Conservation (phyloP, 2,888 invertebrate genomes). For the Actias luna region DNA sequence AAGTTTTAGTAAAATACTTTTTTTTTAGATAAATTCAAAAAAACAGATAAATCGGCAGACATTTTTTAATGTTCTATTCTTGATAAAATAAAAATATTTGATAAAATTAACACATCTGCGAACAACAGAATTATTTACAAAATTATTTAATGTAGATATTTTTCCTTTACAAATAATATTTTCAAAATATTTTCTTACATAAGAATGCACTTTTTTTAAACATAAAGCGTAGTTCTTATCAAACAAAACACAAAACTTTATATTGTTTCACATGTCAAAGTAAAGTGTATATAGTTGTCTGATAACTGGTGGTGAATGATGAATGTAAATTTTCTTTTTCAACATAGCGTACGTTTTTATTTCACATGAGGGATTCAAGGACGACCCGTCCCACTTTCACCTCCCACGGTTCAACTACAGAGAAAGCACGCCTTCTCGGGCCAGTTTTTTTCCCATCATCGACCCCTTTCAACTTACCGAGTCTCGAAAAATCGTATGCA, state of each 20-base stretch:
- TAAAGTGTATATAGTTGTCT: not conserved
- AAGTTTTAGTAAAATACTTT: too few species aligned
- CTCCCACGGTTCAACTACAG: slow-evolving; percentile 58
- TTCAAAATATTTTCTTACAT: not conserved
- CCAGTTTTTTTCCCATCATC: slow-evolving; percentile 53
- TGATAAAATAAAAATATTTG: too few species aligned
- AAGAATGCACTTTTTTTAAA: not conserved
- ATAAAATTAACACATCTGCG: too few species aligned
- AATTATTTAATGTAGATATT: too few species aligned
- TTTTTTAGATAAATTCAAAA: too few species aligned
- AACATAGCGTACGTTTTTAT: slow-evolving; percentile 11
- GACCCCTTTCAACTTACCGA: slow-evolving; percentile 42
- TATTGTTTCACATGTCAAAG: not conserved
- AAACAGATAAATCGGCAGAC: too few species aligned
- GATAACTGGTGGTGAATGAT: slow-evolving; percentile 1
- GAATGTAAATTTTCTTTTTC: slow-evolving; percentile 12
- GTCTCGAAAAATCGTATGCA: slow-evolving; percentile 26
- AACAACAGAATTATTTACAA: too few species aligned
- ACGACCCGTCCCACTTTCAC: slow-evolving; percentile 68
- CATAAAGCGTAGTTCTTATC: too few species aligned
- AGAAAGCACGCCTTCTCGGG: slow-evolving; percentile 58
- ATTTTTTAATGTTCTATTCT: too few species aligned
- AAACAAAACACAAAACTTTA: too few species aligned
- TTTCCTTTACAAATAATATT: too few species aligned
- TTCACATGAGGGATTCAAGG: slow-evolving; percentile 51